Evolutionary conservation across 64 coral and sea anemone species (phyloP).

Genomic region (Montipora efflorescens): DNA sequence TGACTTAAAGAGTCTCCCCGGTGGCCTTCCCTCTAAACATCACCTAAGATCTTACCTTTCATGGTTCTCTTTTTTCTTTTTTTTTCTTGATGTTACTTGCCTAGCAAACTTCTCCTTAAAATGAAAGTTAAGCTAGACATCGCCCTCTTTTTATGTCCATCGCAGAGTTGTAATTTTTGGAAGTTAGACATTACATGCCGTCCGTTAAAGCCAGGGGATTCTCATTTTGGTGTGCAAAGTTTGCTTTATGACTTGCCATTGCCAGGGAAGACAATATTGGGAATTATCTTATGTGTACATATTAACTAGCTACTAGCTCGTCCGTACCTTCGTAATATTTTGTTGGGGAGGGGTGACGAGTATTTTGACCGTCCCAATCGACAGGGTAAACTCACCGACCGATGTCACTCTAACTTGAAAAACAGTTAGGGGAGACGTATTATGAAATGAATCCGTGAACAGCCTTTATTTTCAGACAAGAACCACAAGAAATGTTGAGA

Average conservation of each 20-base stretch:
- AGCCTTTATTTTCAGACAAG: too few species aligned
- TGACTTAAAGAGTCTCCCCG: too few species aligned
- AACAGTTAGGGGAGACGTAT: too few species aligned
- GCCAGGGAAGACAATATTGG: background rate
- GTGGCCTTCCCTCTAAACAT: too few species aligned
- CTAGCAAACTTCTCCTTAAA: background rate
- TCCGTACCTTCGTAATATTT: background rate
- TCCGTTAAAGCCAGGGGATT: background rate
- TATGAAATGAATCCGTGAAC: too few species aligned
- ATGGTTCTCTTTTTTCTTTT: background rate
- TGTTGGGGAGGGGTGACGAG: background rate
- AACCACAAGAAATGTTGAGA: too few species aligned
- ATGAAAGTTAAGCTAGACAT: background rate
- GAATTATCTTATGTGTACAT: background rate
- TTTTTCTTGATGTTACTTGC: background rate
- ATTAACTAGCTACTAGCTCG: background rate
- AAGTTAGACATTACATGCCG: background rate
- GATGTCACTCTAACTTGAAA: too few species aligned
- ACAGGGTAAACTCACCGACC: too few species aligned
- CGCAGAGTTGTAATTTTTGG: background rate
- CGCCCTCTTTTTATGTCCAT: background rate
- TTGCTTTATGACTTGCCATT: background rate
- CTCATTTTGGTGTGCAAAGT: background rate
- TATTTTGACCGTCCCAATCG: background rate
- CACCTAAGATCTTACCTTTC: constrained; percentile 7